phyloP scores from a whole-genome alignment of 2,113 vertebrate species.

The Pandion haliaetus region DNA sequence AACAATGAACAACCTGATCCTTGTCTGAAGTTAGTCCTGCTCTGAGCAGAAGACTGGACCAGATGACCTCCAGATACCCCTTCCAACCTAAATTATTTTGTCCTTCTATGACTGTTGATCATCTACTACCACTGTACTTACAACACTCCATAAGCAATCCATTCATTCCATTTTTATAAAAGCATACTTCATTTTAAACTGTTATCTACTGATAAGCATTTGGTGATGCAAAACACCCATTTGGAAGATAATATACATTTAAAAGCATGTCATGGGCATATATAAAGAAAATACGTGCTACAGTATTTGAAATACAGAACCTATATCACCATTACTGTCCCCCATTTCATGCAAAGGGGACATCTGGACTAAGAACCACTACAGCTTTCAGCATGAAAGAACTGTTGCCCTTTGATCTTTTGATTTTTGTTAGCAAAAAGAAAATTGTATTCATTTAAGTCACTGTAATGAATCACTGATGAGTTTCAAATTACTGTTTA shows the following conservation, averaged over 20 bases:
- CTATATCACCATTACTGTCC: neutral
- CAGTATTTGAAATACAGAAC: neutral
- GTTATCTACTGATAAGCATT: neutral
- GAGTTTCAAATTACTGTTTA: neutral
- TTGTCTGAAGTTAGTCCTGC: neutral
- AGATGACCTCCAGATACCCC: neutral
- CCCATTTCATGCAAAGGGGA: neutral
- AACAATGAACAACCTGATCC: neutral
- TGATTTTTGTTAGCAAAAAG: neutral
- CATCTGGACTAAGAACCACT: neutral
- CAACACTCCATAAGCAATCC: neutral
- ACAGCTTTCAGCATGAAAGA: neutral
- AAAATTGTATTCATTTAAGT: neutral
- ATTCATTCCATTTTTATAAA: neutral
- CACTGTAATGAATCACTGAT: neutral
- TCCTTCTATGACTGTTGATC: neutral
- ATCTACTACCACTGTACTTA: neutral
- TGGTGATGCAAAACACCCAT: neutral
- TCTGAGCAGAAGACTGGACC: neutral
- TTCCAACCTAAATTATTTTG: neutral
- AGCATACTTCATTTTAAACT: neutral
- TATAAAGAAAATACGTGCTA: neutral
- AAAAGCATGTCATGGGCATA: accelerated
- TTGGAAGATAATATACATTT: neutral
- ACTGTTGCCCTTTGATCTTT: neutral